A percentile compares a stretch with the other conserved stretches of the same genome.
These are phyloP conservation scores for Piprites chloris DNA, from an alignment of 2,113 vertebrate genomes.

Conservation along the genomic window DNA sequence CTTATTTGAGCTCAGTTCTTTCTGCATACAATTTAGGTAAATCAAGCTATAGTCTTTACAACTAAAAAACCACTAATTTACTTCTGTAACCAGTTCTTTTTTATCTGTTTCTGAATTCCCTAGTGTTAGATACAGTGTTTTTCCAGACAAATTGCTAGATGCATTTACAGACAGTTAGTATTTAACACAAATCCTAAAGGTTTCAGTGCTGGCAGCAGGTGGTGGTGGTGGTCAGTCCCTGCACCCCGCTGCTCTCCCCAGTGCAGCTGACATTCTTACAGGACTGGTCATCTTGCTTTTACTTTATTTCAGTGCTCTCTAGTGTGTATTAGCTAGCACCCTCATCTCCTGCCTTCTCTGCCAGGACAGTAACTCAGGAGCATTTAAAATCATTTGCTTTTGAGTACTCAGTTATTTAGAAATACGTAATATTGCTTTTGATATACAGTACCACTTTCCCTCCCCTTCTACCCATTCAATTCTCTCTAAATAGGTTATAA, in stretches of 20 bases:
- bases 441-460: not conserved
- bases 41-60: not conserved
- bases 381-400: slow-evolving; percentile 13
- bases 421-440: not conserved
- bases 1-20: not conserved
- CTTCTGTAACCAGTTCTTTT: not conserved
- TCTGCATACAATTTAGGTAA: not conserved
- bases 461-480: slow-evolving; percentile 11
- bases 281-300: not conserved
- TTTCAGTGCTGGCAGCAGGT: not conserved
- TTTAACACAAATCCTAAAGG: not conserved
- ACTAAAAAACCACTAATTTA: not conserved
- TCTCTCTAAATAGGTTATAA: slow-evolving; percentile 34
- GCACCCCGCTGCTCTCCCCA: not conserved
- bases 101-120: not conserved
- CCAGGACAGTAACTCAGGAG: not conserved
- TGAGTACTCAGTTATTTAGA: slow-evolving; percentile 10
- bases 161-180: not conserved
- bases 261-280: not conserved
- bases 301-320: not conserved
- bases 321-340: not conserved
- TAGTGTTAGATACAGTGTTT: not conserved
- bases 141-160: not conserved
- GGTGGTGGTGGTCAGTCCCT: not conserved
- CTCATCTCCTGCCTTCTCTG: not conserved